phyloP scores from a whole-genome alignment of 2,797 vertebrate genomes.

The Microctenopoma stevenorrisi region DNA sequence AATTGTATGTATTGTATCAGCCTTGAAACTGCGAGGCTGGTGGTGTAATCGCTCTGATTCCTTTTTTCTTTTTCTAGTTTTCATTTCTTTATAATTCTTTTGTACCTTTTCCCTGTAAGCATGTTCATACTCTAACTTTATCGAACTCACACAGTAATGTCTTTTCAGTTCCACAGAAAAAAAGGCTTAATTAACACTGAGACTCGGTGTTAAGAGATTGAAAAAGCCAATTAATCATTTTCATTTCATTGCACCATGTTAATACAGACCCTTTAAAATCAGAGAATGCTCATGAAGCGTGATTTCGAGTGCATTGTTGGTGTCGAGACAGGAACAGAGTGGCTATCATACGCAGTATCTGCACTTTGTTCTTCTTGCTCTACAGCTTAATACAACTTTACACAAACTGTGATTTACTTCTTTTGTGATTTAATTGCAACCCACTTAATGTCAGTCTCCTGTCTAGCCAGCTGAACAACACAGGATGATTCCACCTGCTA shows the following conservation, averaged over 20 bases:
- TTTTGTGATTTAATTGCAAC: conserved; percentile 6
- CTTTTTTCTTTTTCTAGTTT: neutral
- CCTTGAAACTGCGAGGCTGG: neutral
- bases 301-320: neutral
- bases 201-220: neutral
- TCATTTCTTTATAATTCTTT: neutral
- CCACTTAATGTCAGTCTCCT: neutral
- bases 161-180: conserved; percentile 15
- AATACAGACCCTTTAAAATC: conserved; percentile 1
- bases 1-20: neutral
- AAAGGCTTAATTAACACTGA: neutral
- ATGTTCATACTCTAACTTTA: neutral
- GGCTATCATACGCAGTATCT: neutral
- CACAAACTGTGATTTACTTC: neutral
- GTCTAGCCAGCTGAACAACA: neutral
- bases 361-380: neutral
- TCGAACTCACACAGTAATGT: neutral
- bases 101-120: neutral
- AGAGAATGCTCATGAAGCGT: neutral
- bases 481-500: neutral
- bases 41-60: neutral
- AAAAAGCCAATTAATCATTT: conserved; percentile 13
- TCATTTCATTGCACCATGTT: conserved; percentile 26
- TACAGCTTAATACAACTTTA: neutral
- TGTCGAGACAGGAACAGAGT: neutral